Percentiles rank a stretch among this genome's conserved stretches.
These are phyloP conservation scores for Hydrocynus forskahlii DNA, from an alignment of 2,797 vertebrate genomes.

Conservation along the genomic window DNA sequence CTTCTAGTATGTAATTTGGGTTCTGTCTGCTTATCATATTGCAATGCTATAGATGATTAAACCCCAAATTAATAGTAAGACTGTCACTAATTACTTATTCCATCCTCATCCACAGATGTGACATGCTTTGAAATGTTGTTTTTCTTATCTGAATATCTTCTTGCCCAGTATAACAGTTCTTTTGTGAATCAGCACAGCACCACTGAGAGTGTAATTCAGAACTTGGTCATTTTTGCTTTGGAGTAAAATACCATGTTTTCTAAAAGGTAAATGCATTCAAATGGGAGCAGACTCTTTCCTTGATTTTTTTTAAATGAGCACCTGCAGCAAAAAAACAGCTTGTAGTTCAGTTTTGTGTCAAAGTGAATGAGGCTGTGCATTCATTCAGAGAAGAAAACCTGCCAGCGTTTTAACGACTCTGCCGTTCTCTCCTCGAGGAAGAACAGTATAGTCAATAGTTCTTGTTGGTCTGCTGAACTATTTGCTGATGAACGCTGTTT, in stretches of 20 bases:
- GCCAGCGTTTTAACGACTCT: conserved; percentile 29
- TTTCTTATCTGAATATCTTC: conserved; percentile 39
- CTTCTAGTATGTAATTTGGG: conserved; percentile 50
- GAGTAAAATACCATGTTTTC: not conserved
- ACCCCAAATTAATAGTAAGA: conserved; percentile 78
- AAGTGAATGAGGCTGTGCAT: conserved; percentile 32
- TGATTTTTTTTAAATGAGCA: conserved; percentile 23
- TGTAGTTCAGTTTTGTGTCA: conserved; percentile 39
- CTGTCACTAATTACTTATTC: conserved; percentile 79
- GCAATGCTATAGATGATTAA: conserved; percentile 79
- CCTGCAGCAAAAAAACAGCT: not conserved
- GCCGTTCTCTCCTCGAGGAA: conserved; percentile 17
- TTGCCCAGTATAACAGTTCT: conserved; percentile 23
- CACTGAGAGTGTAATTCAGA: not conserved
- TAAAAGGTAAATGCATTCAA: not conserved
- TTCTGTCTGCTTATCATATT: conserved; percentile 50
- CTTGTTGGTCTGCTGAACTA: conserved; percentile 56
- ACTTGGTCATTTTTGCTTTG: not conserved
- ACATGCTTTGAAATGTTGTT: conserved; percentile 68
- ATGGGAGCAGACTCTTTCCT: not conserved
- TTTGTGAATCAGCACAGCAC: not conserved
- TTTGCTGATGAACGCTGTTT: conserved; percentile 51
- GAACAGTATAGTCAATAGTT: conserved; percentile 42
- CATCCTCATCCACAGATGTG: conserved; percentile 76
- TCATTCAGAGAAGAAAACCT: conserved; percentile 36